Percentiles rank a stretch among this genome's conserved stretches.
These are phyloP conservation scores for Xestia c-nigrum DNA, from an alignment of 2,888 invertebrate genomes.

Conservation along the genomic window DNA sequence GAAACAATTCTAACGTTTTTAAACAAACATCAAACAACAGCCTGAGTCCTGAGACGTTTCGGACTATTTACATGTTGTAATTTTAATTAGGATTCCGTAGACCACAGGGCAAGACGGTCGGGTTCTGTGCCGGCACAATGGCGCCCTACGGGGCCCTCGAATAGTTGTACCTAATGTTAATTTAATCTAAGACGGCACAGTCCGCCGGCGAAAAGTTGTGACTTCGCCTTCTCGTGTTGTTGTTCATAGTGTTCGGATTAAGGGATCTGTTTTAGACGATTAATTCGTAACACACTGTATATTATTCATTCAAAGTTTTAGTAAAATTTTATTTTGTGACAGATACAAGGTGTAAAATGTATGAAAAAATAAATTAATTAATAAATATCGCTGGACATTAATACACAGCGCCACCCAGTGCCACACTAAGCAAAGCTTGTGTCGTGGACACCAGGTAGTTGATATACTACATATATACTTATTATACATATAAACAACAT, in stretches of 20 bases:
- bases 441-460: too few relatives aligned
- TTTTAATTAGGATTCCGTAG: slow-evolving; percentile 88
- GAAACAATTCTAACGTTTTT: slow-evolving; percentile 71
- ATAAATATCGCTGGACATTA: too few relatives aligned
- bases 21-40: slow-evolving; percentile 80
- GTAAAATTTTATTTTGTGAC: neutral
- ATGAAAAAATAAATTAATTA: too few relatives aligned
- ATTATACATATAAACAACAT: too few relatives aligned
- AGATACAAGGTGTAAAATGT: neutral
- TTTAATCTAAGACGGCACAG: slow-evolving; percentile 89
- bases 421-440: too few relatives aligned
- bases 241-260: slow-evolving; percentile 70
- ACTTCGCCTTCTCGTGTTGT: slow-evolving; percentile 83
- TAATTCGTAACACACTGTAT: neutral
- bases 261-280: slow-evolving; percentile 15
- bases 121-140: slow-evolving; percentile 73
- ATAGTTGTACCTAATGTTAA: slow-evolving; percentile 89
- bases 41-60: slow-evolving; percentile 81
- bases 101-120: slow-evolving; percentile 79
- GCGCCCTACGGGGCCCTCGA: slow-evolving; percentile 72
- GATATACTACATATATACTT: too few relatives aligned
- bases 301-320: neutral
- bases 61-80: slow-evolving; percentile 88
- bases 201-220: slow-evolving; percentile 83
- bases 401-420: too few relatives aligned